These are phyloP conservation scores for Mola mola DNA, from an alignment of 2,113 vertebrate species.

Conservation along the genomic window DNA sequence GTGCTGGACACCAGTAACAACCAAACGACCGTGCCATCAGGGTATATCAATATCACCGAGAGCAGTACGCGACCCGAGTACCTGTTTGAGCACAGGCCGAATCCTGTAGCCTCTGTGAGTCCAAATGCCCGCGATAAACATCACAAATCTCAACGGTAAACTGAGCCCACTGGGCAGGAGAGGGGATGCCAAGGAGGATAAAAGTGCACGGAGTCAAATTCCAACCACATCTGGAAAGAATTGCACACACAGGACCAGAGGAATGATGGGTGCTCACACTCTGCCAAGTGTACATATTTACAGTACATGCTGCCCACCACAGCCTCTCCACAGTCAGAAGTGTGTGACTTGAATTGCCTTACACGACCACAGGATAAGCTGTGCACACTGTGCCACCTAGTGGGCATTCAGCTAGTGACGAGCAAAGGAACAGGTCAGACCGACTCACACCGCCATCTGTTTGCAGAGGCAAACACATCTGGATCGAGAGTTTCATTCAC, in stretches of 20 bases:
- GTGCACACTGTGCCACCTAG: constrained; percentile 57
- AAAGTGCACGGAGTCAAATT: constrained; percentile 23
- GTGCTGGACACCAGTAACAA: constrained; percentile 12
- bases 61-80: constrained; percentile 18
- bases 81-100: neutral
- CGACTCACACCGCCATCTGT: constrained; percentile 8
- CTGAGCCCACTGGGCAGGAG: neutral
- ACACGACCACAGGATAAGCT: constrained; percentile 9
- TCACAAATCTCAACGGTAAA: neutral
- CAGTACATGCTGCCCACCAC: neutral
- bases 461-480: constrained; percentile 15
- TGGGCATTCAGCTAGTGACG: constrained; percentile 15
- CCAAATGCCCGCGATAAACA: neutral
- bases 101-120: neutral
- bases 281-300: neutral
- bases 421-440: neutral
- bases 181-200: constrained; percentile 17
- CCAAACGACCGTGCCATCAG: constrained; percentile 13
- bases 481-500: neutral
- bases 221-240: constrained; percentile 49
- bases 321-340: constrained; percentile 19
- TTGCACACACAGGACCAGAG: too few relatives aligned
- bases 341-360: too few relatives aligned
- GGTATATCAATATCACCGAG: constrained; percentile 1
- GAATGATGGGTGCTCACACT: too few relatives aligned